Conservation (phyloP, 1,140 invertebrate species). For the Aphis craccivora region DNA sequence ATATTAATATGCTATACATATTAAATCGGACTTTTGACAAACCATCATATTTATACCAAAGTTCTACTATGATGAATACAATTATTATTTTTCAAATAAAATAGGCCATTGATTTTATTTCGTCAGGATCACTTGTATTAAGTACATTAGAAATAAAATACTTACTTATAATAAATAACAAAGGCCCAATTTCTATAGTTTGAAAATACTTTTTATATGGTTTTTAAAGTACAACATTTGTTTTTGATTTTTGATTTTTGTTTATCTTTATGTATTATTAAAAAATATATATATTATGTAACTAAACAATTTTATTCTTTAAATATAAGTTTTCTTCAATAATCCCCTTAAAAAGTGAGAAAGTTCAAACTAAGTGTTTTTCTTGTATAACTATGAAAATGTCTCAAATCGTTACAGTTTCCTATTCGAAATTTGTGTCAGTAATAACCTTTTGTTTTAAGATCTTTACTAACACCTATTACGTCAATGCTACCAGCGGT, state of each 20-base stretch:
- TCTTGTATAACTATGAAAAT: not conserved
- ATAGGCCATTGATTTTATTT: not conserved
- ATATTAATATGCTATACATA: not conserved
- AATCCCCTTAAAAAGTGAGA: not conserved
- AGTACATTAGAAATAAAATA: not conserved
- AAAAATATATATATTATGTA: not conserved
- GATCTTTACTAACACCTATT: constrained; percentile 77
- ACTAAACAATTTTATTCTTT: not conserved
- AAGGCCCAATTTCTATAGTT: not conserved
- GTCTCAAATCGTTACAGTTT: not conserved
- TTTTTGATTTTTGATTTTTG: not conserved
- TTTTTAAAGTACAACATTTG: not conserved
- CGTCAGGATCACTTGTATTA: not conserved
- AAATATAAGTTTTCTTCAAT: not conserved
- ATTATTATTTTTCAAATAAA: not conserved
- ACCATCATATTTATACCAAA: not conserved
- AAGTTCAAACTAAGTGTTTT: not conserved
- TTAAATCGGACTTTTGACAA: not conserved
- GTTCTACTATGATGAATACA: not conserved
- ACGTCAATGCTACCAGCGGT: constrained; percentile 88
- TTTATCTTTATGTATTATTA: not conserved
- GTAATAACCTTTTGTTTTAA: constrained; percentile 55
- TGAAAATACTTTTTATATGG: not conserved
- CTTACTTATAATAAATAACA: not conserved
- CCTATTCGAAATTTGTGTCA: not conserved